Conservation (phyloP, 2,113 vertebrate genomes). For the Megaceryle torquata region DNA sequence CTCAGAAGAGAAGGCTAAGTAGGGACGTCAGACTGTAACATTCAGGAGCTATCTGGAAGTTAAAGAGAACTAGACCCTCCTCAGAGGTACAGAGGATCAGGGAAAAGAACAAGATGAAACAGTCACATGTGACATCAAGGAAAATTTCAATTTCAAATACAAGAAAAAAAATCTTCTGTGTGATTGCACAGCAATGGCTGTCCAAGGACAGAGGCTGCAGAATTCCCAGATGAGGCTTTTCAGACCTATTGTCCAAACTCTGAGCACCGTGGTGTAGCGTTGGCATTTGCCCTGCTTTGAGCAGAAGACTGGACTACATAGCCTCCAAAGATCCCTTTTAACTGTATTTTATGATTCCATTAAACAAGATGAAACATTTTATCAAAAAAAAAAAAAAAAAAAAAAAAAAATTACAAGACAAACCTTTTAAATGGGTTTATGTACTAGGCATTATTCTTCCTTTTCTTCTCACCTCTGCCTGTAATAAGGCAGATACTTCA, state of each 20-base stretch:
- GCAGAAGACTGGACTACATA: no score
- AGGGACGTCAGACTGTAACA: fast-evolving
- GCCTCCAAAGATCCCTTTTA: no score
- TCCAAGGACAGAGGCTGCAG: not conserved
- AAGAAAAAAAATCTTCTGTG: not conserved
- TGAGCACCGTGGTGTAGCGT: not conserved
- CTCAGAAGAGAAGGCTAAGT: not conserved
- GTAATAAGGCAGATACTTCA: no score
- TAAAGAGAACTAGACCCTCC: not conserved
- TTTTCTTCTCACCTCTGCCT: no score
- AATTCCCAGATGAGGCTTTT: not conserved
- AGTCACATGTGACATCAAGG: not conserved
- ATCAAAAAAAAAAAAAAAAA: no score
- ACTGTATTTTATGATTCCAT: no score
- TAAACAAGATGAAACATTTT: no score
- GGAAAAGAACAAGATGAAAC: not conserved
- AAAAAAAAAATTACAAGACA: no score
- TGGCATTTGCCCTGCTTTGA: not conserved
- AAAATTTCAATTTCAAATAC: not conserved
- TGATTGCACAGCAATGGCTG: not conserved
- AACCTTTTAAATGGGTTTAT: no score
- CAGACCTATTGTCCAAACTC: not conserved
- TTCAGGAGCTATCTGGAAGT: not conserved
- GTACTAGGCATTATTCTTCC: no score
- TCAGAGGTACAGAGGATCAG: not conserved